Conservation (phyloP, 2,797 vertebrate genomes). For the Smutsia gigantea region DNA sequence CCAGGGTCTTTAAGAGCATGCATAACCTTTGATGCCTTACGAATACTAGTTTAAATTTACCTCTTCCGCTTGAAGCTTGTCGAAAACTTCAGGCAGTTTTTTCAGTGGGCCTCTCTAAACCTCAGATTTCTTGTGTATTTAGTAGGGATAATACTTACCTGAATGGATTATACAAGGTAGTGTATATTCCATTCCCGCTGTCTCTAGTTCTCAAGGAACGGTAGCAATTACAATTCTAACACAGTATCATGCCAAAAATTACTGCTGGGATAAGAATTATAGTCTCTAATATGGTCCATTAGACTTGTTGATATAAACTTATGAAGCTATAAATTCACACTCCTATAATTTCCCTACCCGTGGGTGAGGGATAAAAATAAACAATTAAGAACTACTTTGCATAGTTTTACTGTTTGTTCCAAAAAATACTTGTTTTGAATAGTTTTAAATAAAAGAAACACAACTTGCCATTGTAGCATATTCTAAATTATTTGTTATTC, state of each 20-base stretch:
- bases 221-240: not conserved
- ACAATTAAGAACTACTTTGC: not conserved
- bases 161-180: not conserved
- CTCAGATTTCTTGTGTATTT: not conserved
- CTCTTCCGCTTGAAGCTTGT: not conserved
- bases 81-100: not conserved
- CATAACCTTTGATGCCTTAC: not conserved
- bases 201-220: not conserved
- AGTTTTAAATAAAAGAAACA: constrained; percentile 1
- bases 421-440: not conserved
- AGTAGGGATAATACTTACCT: not conserved
- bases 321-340: not conserved
- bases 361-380: not conserved
- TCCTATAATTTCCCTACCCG: not conserved
- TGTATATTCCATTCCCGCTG: not conserved
- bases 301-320: not conserved
- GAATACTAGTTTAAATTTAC: not conserved
- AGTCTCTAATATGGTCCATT: not conserved
- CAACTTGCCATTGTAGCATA: not conserved
- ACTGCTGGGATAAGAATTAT: not conserved
- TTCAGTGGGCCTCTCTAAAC: not conserved
- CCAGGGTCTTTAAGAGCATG: not conserved
- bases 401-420: not conserved
- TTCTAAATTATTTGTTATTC: not conserved
- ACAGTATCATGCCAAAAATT: not conserved